Base-by-base conservation (phyloP, 2,888 invertebrate genomes). In the Platerodrilus igneus region DNA sequence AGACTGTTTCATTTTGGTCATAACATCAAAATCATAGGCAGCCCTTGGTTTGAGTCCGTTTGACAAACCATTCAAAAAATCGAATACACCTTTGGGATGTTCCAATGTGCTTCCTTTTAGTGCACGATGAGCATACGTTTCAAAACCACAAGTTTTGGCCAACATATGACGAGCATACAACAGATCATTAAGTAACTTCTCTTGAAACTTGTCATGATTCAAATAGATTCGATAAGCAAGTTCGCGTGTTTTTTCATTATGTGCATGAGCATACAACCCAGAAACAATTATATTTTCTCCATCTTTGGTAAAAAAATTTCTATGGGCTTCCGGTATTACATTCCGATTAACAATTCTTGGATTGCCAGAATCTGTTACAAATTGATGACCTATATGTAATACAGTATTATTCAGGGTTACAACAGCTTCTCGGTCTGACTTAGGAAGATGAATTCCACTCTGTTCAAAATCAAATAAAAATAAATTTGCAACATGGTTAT, bases 381-480 rank as follows among this genome's bases (percentile, higher is more conserved):
- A 91, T 56, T 79, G 73, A 64, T 92, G 91, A 0, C 92, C 91
- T 1, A 85, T 72, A 65, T 83, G 83, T 17, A 95, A 71, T 45
- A 95, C 92, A 32, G 77, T 73, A 62, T 95, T 87, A 62, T 94
- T 96, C 13, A 96, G 72, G 0, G 79, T 73, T 0, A 96, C 95
- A 28, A 96, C 94, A 56, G 73, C 65, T 37, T 73, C 67, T 14
- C 92, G 73, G 25, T 83, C 78, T 0, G 72, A 68, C 46, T 90
- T 86, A 5, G 83, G 78, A 41, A 99, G 72, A 65, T 99, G 96
- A 44, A 99, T 97, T 2, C 97, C 99, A 62, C 91, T 88, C 65
- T 95, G 94, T 63, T 99, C 95, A 68, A 99, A 99, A 68, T 99
- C 97, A 63, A 93, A 91, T 4, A 96, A 71, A 66, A 99, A 96